Evolutionary conservation across 2,888 invertebrate genomes (phyloP).

Genomic region (Rhynchonema sp.): DNA sequence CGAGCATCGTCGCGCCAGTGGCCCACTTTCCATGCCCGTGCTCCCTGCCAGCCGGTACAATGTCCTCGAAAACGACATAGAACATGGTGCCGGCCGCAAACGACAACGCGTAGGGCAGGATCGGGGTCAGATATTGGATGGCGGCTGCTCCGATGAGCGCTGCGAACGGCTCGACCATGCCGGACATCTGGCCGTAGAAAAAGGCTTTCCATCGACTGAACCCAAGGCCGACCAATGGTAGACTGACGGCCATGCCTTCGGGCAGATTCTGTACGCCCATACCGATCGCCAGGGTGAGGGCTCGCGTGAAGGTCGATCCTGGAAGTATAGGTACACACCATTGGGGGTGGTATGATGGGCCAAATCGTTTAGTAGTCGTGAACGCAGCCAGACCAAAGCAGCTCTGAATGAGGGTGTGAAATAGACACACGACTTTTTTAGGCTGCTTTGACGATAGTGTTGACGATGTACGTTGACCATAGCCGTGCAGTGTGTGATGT

Average conservation of each 20-base stretch:
- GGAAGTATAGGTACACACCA: no score
- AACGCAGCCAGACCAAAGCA: no score
- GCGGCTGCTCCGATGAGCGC: constrained; percentile 41
- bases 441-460: no score
- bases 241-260: constrained; percentile 72
- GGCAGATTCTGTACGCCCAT: constrained; percentile 66
- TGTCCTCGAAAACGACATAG: constrained; percentile 87
- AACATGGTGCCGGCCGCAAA: constrained; percentile 79
- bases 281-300: constrained; percentile 63
- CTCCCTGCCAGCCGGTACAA: constrained; percentile 81
- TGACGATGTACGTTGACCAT: no score
- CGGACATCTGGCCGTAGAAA: constrained; percentile 84
- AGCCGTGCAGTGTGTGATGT: no score
- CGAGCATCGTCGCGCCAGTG: constrained; percentile 73
- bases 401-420: no score
- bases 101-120: constrained; percentile 64
- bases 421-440: no score
- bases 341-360: no score
- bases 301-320: constrained; percentile 61
- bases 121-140: constrained; percentile 41
- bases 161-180: constrained; percentile 88
- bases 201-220: constrained; percentile 43
- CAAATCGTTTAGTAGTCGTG: no score
- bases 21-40: constrained; percentile 76
- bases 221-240: constrained; percentile 78